phyloP scores from a whole-genome alignment of 2,113 vertebrate genomes.

The Datnioides undecimradiatus region DNA sequence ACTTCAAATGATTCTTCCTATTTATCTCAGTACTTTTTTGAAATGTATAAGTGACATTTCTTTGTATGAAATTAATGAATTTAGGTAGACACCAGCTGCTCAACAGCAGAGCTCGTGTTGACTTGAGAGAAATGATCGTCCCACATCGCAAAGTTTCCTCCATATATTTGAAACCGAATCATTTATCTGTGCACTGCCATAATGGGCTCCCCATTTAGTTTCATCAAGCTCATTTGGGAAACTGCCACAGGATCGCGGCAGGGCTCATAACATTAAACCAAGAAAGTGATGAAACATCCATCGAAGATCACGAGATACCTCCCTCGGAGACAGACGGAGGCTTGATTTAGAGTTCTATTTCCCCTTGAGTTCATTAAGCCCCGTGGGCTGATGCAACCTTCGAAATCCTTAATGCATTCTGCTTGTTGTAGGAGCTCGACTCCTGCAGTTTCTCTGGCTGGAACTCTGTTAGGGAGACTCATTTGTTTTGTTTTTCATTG shows the following conservation, averaged over 20 bases:
- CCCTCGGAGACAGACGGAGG: slow-evolving; percentile 55
- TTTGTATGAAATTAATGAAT: slow-evolving; percentile 24
- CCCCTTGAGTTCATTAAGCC: slow-evolving; percentile 70
- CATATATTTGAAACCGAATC: slow-evolving; percentile 26
- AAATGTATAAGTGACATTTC: slow-evolving; percentile 14
- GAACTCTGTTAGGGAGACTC: slow-evolving; percentile 23
- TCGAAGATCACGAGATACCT: slow-evolving; percentile 42
- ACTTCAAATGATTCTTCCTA: not conserved
- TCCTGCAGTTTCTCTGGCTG: not conserved
- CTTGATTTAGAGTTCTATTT: slow-evolving; percentile 62
- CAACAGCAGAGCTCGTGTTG: slow-evolving; percentile 26
- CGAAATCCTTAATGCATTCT: slow-evolving; percentile 59
- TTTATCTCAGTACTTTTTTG: not conserved
- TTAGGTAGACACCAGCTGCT: slow-evolving; percentile 52
- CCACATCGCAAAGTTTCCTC: slow-evolving; percentile 12
- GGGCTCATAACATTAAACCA: slow-evolving; percentile 64
- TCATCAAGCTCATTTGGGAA: slow-evolving; percentile 73
- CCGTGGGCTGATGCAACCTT: slow-evolving; percentile 75
- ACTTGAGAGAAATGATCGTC: slow-evolving; percentile 51
- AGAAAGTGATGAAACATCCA: slow-evolving; percentile 73
- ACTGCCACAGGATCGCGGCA: slow-evolving; percentile 57
- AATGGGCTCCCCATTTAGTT: slow-evolving; percentile 65
- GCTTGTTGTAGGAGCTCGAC: slow-evolving; percentile 21
- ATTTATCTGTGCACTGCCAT: slow-evolving; percentile 52
- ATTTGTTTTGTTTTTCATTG: slow-evolving; percentile 10